phyloP scores from a whole-genome alignment of 2,888 invertebrate species.

The Mactromeris polynyma region DNA sequence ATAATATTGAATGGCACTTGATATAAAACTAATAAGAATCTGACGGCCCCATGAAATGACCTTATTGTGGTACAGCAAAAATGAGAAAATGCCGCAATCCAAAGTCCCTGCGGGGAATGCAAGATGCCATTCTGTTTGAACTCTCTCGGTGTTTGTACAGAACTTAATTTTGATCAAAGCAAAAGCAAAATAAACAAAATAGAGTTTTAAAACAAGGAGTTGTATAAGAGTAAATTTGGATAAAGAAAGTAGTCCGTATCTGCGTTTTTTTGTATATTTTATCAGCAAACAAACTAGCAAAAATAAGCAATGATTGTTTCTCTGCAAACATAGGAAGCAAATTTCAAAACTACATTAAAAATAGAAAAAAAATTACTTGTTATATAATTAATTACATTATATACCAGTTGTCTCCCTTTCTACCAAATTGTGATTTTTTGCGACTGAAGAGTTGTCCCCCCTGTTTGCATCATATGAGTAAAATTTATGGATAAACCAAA shows the following conservation, averaged over 20 bases:
- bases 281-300: neutral
- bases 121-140: neutral
- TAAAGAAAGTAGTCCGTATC: neutral
- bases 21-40: neutral
- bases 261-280: neutral
- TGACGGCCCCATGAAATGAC: neutral
- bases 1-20: neutral
- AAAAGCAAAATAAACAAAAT: neutral
- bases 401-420: neutral
- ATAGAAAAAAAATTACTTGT: neutral
- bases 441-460: neutral
- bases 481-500: neutral
- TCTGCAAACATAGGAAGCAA: neutral
- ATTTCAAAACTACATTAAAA: neutral
- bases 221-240: neutral
- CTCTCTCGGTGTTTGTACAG: neutral
- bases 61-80: neutral
- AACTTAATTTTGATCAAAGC: neutral
- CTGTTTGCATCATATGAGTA: neutral
- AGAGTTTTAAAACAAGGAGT: neutral
- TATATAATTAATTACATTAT: neutral
- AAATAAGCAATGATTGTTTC: slow-evolving; percentile 1
- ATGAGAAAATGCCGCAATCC: neutral
- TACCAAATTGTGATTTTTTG: neutral
- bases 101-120: neutral